A percentile compares a stretch with the other conserved stretches of the same genome.
These are phyloP conservation scores for Emydoidea blandingii DNA, from an alignment of 2,797 vertebrate genomes.

Conservation along the genomic window DNA sequence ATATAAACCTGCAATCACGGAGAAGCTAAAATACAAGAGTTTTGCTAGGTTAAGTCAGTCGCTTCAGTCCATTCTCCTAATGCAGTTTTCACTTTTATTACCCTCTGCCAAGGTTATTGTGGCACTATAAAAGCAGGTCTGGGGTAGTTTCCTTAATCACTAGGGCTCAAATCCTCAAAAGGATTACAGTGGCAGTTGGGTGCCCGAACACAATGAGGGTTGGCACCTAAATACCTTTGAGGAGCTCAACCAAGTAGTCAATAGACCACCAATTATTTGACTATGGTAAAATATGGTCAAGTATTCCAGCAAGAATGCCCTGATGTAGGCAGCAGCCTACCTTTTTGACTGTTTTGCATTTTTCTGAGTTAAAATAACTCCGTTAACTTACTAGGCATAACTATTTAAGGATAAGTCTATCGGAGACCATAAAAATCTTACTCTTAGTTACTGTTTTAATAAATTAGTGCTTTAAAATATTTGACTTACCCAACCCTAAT, in stretches of 20 bases:
- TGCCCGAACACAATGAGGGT: background rate
- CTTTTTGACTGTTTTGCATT: background rate
- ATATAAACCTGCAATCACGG: background rate
- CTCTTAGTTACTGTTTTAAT: background rate
- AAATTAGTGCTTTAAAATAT: background rate
- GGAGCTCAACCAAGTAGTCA: too few relatives aligned
- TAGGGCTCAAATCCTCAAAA: background rate
- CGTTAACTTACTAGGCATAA: too few relatives aligned
- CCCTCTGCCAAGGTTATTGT: rapidly evolving
- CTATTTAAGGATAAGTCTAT: too few relatives aligned
- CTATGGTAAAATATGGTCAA: background rate
- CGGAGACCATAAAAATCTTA: background rate
- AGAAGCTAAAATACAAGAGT: background rate
- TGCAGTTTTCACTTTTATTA: rapidly evolving
- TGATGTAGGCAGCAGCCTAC: background rate
- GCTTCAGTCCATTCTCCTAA: rapidly evolving
- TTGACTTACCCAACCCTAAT: background rate
- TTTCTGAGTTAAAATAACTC: background rate
- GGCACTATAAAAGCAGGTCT: rapidly evolving
- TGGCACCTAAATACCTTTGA: background rate
- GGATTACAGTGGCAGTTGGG: too few relatives aligned
- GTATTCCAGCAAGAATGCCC: background rate
- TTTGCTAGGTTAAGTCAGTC: background rate
- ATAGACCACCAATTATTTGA: background rate
- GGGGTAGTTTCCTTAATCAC: background rate